A percentile compares a stretch with the other conserved stretches of the same genome.
Conservation (phyloP, 2,888 invertebrate genomes). For the Candidula unifasciata region DNA sequence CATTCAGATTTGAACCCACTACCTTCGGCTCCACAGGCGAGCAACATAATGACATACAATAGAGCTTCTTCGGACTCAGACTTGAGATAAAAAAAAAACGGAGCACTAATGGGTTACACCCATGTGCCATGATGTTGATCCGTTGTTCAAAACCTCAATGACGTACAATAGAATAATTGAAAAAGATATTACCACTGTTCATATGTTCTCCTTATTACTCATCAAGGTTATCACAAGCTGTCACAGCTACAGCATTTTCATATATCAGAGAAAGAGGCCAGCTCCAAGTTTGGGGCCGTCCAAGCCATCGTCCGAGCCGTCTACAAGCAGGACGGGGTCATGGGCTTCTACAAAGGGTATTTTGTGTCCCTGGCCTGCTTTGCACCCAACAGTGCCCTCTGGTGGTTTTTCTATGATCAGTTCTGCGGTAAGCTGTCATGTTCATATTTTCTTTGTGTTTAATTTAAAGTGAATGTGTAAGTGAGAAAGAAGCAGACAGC, state of each 20-base stretch:
- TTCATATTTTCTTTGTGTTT: not conserved
- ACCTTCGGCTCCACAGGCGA: too few species aligned
- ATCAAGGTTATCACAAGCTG: constrained; percentile 41
- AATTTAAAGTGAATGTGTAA: not conserved
- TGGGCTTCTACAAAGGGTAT: constrained; percentile 96
- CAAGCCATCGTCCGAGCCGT: constrained; percentile 85
- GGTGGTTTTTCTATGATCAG: constrained; percentile 96
- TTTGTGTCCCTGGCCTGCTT: constrained; percentile 93
- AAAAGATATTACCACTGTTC: too few species aligned
- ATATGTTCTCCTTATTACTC: too few species aligned
- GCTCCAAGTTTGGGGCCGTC: constrained; percentile 63
- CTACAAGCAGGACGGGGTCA: constrained; percentile 87
- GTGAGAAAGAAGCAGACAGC: too few species aligned
- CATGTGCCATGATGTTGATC: too few species aligned
- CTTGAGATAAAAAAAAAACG: too few species aligned
- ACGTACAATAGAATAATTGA: too few species aligned
- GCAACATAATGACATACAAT: not conserved
- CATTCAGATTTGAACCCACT: too few species aligned
- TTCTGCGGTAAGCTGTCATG: constrained; percentile 87
- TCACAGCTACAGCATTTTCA: constrained; percentile 49
- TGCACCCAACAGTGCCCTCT: constrained; percentile 97
- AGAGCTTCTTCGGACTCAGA: not conserved
- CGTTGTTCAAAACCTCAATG: too few species aligned
- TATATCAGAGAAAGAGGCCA: constrained; percentile 44
- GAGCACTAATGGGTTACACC: too few species aligned